Evolutionary conservation across 2,797 vertebrate species (phyloP).

Genomic region (Eurystomus glaucurus): DNA sequence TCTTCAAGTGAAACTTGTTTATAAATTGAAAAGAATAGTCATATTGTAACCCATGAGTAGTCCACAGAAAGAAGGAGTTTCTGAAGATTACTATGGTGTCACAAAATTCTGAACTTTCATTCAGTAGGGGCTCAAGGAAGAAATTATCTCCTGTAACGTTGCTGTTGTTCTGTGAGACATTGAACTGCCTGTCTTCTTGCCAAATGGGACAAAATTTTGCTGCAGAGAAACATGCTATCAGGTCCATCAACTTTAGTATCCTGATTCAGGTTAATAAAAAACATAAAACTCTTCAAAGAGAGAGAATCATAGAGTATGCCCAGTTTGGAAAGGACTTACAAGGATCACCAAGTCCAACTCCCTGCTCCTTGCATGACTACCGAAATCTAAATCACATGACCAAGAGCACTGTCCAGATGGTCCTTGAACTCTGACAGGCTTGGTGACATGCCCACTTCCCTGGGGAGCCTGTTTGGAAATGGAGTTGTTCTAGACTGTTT

Average conservation of each 20-base stretch:
- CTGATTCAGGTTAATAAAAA: not conserved
- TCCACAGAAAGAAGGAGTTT: not conserved
- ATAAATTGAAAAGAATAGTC: not conserved
- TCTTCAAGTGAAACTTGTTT: not conserved
- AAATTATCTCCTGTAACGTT: not conserved
- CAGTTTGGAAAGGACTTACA: not conserved
- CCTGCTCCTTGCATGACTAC: not conserved
- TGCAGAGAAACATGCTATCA: not conserved
- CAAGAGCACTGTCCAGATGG: fast-evolving
- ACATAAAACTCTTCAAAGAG: not conserved
- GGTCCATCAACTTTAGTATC: not conserved
- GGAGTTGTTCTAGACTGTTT: not conserved
- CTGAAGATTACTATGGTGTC: not conserved
- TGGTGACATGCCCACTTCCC: not conserved
- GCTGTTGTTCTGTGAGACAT: not conserved
- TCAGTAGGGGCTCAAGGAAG: not conserved
- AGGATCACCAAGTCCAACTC: not conserved
- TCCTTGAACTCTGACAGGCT: not conserved
- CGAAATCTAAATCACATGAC: not conserved
- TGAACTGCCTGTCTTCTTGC: not conserved
- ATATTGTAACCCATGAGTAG: not conserved
- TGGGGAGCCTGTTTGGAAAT: not conserved
- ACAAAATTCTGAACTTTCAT: not conserved
- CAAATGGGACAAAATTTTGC: not conserved
- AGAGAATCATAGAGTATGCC: not conserved